These are phyloP conservation scores for Proisotoma minuta DNA, from an alignment of 2,888 invertebrate genomes.

Conservation along the genomic window DNA sequence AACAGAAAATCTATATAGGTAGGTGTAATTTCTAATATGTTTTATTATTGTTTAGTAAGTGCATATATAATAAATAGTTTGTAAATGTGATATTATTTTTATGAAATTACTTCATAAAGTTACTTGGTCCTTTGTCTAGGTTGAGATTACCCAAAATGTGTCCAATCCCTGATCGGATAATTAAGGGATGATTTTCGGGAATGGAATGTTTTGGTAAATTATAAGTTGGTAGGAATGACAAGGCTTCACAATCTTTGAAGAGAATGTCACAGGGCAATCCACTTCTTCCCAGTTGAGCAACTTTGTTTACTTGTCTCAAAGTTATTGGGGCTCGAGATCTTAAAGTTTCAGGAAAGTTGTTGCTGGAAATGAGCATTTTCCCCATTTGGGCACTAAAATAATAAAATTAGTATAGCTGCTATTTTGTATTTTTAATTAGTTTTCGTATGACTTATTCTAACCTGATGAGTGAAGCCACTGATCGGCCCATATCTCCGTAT, in stretches of 20 bases:
- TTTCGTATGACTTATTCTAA: too few species aligned
- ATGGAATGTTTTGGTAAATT: neutral
- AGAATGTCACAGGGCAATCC: neutral
- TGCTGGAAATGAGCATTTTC: neutral
- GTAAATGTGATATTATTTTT: too few species aligned
- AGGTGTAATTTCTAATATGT: too few species aligned
- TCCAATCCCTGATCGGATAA: neutral
- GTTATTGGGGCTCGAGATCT: neutral
- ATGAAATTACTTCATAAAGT: too few species aligned
- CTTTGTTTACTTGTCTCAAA: slow-evolving; percentile 7
- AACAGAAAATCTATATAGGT: too few species aligned
- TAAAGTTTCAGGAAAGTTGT: neutral
- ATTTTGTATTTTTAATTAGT: neutral
- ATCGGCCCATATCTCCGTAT: slow-evolving; percentile 30
- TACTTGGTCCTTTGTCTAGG: too few species aligned
- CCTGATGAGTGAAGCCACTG: slow-evolving; percentile 28
- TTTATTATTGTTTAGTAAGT: too few species aligned
- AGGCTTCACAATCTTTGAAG: slow-evolving; percentile 4
- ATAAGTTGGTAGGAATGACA: slow-evolving; percentile 2
- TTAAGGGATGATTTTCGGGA: neutral
- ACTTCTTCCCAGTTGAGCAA: slow-evolving; percentile 10
- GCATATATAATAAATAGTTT: too few species aligned
- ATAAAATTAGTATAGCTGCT: neutral
- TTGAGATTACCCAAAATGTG: neutral
- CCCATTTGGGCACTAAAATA: slow-evolving; percentile 8